These are phyloP conservation scores for Halictus rubicundus DNA, from an alignment of 1,140 invertebrate genomes.

Conservation along the genomic window DNA sequence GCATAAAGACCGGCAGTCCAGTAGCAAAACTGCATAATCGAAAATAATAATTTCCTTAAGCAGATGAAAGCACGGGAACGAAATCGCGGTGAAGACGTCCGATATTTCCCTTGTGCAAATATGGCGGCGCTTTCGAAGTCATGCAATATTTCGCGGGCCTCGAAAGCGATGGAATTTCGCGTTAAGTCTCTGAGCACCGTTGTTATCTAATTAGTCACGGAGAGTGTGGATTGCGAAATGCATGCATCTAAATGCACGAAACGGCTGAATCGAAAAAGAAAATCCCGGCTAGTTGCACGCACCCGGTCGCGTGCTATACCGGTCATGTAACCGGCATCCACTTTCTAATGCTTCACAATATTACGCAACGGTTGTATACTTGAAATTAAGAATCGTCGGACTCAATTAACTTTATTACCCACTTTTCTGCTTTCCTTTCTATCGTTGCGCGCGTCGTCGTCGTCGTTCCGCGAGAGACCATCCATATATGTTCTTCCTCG, in stretches of 20 bases:
- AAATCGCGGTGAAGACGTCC: too few species aligned
- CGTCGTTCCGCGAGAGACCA: too few species aligned
- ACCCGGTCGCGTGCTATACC: constrained; percentile 15
- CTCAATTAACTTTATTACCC: constrained; percentile 20
- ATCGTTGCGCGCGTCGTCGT: not conserved
- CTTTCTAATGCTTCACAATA: constrained; percentile 45
- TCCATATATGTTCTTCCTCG: not conserved
- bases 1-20: too few species aligned
- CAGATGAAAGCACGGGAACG: too few species aligned
- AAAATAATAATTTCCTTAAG: too few species aligned
- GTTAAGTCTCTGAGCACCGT: not conserved
- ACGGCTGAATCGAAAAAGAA: constrained; percentile 4
- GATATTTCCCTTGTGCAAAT: too few species aligned
- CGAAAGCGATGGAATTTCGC: not conserved
- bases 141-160: not conserved
- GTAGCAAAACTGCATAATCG: too few species aligned
- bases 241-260: not conserved
- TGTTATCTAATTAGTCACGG: constrained; percentile 8
- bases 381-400: constrained; percentile 28
- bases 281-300: constrained; percentile 20
- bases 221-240: not conserved
- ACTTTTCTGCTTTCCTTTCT: constrained; percentile 2
- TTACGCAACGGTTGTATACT: constrained; percentile 28
- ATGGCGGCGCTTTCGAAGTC: too few species aligned
- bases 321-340: constrained; percentile 43